A percentile compares a stretch with the other conserved stretches of the same genome.
Evolutionary conservation across 1,140 invertebrate species (phyloP).

Genomic region (Meloidogyne chitwoodi): DNA sequence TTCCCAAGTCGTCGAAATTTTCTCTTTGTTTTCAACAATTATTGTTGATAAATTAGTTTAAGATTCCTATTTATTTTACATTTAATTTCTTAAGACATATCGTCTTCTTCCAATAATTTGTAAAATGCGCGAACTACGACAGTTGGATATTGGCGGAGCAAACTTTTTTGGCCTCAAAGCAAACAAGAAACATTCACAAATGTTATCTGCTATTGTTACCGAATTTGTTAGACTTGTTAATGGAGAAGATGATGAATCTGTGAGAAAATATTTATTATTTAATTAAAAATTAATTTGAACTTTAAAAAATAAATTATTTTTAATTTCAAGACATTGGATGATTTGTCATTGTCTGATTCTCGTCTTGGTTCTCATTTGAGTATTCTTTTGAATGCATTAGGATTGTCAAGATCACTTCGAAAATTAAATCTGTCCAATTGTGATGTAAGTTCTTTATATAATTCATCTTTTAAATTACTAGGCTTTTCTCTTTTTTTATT

Average conservation of each 20-base stretch:
- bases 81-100: too few relatives aligned
- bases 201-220: constrained; percentile 38
- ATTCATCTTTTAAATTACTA: background rate
- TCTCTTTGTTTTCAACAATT: too few relatives aligned
- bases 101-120: constrained; percentile 13
- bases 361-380: constrained; percentile 42
- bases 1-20: background rate
- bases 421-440: constrained; percentile 55
- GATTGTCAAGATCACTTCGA: constrained; percentile 32
- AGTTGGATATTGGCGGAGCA: constrained; percentile 49
- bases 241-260: constrained; percentile 26
- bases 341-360: constrained; percentile 50
- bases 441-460: constrained; percentile 30
- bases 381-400: constrained; percentile 54
- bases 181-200: constrained; percentile 41
- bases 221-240: constrained; percentile 55
- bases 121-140: constrained; percentile 10
- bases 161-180: constrained; percentile 44
- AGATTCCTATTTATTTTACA: too few relatives aligned
- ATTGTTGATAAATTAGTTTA: too few relatives aligned
- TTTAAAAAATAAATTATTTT: constrained; percentile 26
- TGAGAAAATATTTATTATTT: background rate
- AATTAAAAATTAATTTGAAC: background rate
- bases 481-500: background rate
- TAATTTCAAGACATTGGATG: constrained; percentile 43